Evolutionary conservation across 2,113 vertebrate species (phyloP), one percentile per base, ranked within the genome.

Genomic region (Reinhardtius hippoglossoides): DNA sequence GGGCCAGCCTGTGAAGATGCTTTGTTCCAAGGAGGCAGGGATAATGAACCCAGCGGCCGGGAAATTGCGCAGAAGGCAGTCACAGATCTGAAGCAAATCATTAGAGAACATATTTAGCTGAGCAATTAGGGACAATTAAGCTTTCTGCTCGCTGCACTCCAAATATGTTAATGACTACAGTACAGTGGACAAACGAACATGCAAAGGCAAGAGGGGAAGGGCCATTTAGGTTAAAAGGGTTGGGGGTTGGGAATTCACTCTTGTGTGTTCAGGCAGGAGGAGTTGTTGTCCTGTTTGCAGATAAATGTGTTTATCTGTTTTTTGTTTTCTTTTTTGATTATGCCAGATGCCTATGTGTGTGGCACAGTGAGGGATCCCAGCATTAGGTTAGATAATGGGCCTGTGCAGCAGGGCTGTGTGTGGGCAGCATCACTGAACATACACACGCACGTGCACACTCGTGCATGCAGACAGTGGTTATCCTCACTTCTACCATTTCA

Each of bases 71-170:
- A 89, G 91, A 94, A 94, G 93, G 93, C 94, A 95, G 94, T 94
- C 94, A 95, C 94, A 95, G 95, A 95, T 93, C 93, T 91, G 94
- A 81, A 91, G 93, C 92, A 93, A 95, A 94, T 95, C 95, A 95
- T 94, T 95, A 94, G 93, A 94, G 94, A 95, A 95, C 93, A 94
- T 95, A 96, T 96, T 95, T 95, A 96, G 94, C 92, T 80, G 92
- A 94, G 89, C 96, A 96, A 96, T 96, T 96, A 96, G 95, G 95
- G 95, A 94, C 96, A 96, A 96, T 97, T 96, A 96, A 95, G 96
- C 95, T 95, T 96, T 92, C 95, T 96, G 95, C 95, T 94, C 89
- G 85, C 94, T 96, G 94, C 95, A 94, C 94, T 96, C 92, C 94
- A 95, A 95, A 93, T 94, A 94, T 95, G 94, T 95, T 96, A 94